These are phyloP conservation scores for Cylloceria caligata DNA, from an alignment of 2,888 invertebrate genomes.

Conservation along the genomic window DNA sequence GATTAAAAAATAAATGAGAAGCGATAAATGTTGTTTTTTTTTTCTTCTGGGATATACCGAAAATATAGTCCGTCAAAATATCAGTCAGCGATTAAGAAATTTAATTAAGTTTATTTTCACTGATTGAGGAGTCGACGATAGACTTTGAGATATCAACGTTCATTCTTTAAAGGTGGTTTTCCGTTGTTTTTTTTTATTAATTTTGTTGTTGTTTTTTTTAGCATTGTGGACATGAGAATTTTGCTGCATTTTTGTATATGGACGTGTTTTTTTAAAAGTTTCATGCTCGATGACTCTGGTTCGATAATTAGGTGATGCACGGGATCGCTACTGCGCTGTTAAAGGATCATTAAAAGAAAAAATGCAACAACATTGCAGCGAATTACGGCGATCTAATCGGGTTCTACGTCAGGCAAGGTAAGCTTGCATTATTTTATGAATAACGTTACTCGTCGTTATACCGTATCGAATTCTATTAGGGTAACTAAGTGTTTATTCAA, in stretches of 20 bases:
- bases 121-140: slow-evolving; percentile 84
- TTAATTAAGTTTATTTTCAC: slow-evolving; percentile 73
- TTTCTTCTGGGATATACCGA: slow-evolving; percentile 68
- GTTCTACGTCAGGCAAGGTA: slow-evolving; percentile 80
- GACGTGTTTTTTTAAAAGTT: slow-evolving; percentile 67
- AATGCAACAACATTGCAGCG: slow-evolving; percentile 74
- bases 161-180: slow-evolving; percentile 69
- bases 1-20: slow-evolving; percentile 36
- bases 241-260: slow-evolving; percentile 73
- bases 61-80: slow-evolving; percentile 76
- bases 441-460: slow-evolving; percentile 50
- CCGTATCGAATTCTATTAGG: slow-evolving; percentile 34
- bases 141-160: slow-evolving; percentile 76
- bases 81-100: slow-evolving; percentile 72
- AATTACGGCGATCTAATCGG: slow-evolving; percentile 72
- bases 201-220: slow-evolving; percentile 29
- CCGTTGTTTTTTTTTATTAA: slow-evolving; percentile 41
- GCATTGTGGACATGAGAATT: slow-evolving; percentile 59
- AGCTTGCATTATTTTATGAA: slow-evolving; percentile 69
- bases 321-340: slow-evolving; percentile 72
- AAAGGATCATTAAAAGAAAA: slow-evolving; percentile 69
- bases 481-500: slow-evolving; percentile 38
- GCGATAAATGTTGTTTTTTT: too few species aligned
- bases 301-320: slow-evolving; percentile 61
- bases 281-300: slow-evolving; percentile 70